These are phyloP conservation scores for Pachyrhynchus sulphureomaculatus DNA, from an alignment of 1,140 invertebrate species.

Conservation along the genomic window DNA sequence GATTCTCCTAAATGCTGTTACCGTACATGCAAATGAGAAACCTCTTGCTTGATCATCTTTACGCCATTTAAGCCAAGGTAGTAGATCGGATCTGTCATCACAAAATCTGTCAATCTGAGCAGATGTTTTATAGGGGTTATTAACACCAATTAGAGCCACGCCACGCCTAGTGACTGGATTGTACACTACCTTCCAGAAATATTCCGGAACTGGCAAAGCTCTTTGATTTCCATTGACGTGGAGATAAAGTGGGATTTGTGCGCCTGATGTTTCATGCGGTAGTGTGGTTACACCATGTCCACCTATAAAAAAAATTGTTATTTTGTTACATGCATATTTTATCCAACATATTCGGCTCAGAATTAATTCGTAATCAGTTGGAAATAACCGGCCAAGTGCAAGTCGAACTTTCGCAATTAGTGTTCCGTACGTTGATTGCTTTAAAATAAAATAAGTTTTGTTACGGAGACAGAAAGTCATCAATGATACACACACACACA, in stretches of 20 bases:
- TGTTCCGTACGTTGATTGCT: no score
- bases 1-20: conserved; percentile 59
- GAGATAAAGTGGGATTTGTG: conserved; percentile 54
- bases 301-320: conserved; percentile 6
- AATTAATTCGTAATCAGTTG: no score
- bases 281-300: conserved; percentile 56
- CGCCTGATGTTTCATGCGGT: conserved; percentile 37
- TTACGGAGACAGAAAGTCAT: no score
- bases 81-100: conserved; percentile 55
- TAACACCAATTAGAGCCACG: conserved; percentile 63
- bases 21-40: conserved; percentile 65
- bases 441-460: no score
- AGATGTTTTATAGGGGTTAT: conserved; percentile 60
- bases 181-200: conserved; percentile 65
- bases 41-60: conserved; percentile 50
- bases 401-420: no score
- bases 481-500: no score
- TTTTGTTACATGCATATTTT: no score
- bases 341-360: not conserved
- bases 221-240: conserved; percentile 50
- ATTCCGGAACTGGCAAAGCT: conserved; percentile 57
- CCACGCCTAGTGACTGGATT: conserved; percentile 55
- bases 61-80: conserved; percentile 56
- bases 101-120: conserved; percentile 54
- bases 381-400: no score